Evolutionary conservation across 2,797 vertebrate species (phyloP).

Genomic region (Pteronotus mesoamericanus): DNA sequence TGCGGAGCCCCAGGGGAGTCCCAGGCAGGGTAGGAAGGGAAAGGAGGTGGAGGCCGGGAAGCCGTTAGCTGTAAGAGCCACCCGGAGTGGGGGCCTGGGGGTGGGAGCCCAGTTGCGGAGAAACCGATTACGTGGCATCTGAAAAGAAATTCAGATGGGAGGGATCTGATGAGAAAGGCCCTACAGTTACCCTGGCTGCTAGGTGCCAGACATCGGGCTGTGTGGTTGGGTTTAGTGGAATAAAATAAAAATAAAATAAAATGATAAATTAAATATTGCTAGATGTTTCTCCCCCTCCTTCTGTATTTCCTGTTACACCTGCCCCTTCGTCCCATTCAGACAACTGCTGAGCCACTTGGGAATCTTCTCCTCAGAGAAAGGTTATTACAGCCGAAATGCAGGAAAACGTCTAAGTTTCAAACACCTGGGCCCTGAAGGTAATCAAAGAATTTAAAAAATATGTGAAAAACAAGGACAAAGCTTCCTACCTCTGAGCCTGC

Average conservation of each 20-base stretch:
- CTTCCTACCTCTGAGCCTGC: background rate
- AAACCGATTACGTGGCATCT: background rate
- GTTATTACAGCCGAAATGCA: background rate
- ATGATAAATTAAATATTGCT: background rate
- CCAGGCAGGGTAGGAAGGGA: background rate
- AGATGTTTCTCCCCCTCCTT: background rate
- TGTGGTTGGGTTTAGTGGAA: background rate
- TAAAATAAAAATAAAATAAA: background rate
- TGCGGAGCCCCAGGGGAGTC: rapidly evolving
- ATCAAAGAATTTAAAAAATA: background rate
- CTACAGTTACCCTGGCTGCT: rapidly evolving
- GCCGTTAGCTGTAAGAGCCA: background rate
- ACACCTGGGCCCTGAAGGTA: background rate
- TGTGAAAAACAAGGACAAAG: background rate
- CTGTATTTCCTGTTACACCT: background rate
- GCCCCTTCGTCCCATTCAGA: background rate
- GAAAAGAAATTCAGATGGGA: background rate
- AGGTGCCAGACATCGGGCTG: background rate
- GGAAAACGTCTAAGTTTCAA: background rate
- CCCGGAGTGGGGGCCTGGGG: background rate
- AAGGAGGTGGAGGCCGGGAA: background rate
- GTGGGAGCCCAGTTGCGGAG: background rate
- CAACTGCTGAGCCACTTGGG: background rate
- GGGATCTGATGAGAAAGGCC: too few relatives aligned
- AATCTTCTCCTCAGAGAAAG: background rate